These are phyloP conservation scores for Trichacis sp. DNA, from an alignment of 2,888 invertebrate species.

Conservation along the genomic window DNA sequence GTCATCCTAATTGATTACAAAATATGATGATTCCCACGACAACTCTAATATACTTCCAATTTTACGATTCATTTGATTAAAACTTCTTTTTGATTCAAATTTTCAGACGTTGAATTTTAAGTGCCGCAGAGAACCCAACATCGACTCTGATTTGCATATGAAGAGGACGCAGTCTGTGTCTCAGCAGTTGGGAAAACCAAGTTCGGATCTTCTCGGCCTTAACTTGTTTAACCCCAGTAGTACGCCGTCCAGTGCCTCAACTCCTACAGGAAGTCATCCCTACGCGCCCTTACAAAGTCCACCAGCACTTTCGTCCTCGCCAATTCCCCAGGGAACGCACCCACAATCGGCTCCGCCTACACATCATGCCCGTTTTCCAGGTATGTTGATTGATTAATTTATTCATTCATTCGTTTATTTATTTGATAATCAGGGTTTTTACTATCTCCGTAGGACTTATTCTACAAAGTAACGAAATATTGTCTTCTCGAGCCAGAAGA, in stretches of 20 bases:
- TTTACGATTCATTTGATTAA: too few relatives aligned
- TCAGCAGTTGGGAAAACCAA: conserved; percentile 81
- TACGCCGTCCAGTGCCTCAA: conserved; percentile 84
- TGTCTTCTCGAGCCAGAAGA: too few relatives aligned
- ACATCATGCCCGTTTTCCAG: conserved; percentile 69
- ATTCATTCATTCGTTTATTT: too few relatives aligned
- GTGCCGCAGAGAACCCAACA: conserved; percentile 78
- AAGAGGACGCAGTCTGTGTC: conserved; percentile 82
- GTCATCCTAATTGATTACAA: too few relatives aligned
- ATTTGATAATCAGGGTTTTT: too few relatives aligned
- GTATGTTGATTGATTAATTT: too few relatives aligned
- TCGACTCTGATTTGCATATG: conserved; percentile 76
- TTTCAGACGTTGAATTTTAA: conserved; percentile 49
- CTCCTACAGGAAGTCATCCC: conserved; percentile 82
- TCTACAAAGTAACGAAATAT: too few relatives aligned
- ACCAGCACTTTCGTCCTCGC: conserved; percentile 63
- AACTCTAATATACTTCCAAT: too few relatives aligned
- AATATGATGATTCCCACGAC: too few relatives aligned
- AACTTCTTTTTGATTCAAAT: conserved; percentile 30
- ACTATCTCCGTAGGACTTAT: too few relatives aligned
- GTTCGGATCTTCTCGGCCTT: conserved; percentile 83
- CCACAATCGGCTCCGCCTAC: conserved; percentile 61
- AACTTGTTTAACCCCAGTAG: conserved; percentile 82
- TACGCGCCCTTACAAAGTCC: conserved; percentile 87
- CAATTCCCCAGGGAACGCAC: conserved; percentile 58